A percentile compares a stretch with the other conserved stretches of the same genome.
Conservation (phyloP, 1,140 invertebrate genomes). For the Brachionus rubens region DNA sequence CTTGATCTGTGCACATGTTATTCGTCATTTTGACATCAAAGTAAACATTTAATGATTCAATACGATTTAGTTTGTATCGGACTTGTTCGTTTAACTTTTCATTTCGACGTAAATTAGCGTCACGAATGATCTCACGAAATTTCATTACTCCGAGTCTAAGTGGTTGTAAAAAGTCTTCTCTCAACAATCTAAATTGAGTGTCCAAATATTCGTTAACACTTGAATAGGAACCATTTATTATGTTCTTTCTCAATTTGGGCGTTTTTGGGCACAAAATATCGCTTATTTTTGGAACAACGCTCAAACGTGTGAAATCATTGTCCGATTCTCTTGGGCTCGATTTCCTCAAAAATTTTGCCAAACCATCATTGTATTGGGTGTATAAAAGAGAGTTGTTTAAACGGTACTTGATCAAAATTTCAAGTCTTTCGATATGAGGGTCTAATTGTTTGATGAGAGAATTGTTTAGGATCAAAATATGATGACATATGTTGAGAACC, state of each 20-base stretch:
- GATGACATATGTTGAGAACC: not conserved
- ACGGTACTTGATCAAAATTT: not conserved
- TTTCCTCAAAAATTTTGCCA: not conserved
- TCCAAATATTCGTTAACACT: constrained; percentile 72
- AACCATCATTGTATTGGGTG: not conserved
- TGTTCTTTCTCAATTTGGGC: constrained; percentile 65
- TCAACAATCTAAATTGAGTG: constrained; percentile 69
- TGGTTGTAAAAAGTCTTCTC: constrained; percentile 68
- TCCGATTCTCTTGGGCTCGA: constrained; percentile 41
- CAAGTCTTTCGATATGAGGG: constrained; percentile 3
- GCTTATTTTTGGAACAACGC: constrained; percentile 51
- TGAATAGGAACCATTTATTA: constrained; percentile 65
- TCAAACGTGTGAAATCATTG: constrained; percentile 54
- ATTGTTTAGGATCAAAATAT: not conserved
- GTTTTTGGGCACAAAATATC: constrained; percentile 52
- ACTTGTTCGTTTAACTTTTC: not conserved
- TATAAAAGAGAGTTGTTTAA: constrained; percentile 14
- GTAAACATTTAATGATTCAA: constrained; percentile 30
- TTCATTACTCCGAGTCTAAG: constrained; percentile 57
- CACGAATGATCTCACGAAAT: constrained; percentile 46
- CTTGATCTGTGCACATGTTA: constrained; percentile 17
- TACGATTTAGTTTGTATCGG: constrained; percentile 15
- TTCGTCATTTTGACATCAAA: constrained; percentile 27
- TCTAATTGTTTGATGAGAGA: not conserved
- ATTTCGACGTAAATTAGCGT: not conserved